Conservation (phyloP, 2,113 vertebrate genomes). For the Apaloderma vittatum region DNA sequence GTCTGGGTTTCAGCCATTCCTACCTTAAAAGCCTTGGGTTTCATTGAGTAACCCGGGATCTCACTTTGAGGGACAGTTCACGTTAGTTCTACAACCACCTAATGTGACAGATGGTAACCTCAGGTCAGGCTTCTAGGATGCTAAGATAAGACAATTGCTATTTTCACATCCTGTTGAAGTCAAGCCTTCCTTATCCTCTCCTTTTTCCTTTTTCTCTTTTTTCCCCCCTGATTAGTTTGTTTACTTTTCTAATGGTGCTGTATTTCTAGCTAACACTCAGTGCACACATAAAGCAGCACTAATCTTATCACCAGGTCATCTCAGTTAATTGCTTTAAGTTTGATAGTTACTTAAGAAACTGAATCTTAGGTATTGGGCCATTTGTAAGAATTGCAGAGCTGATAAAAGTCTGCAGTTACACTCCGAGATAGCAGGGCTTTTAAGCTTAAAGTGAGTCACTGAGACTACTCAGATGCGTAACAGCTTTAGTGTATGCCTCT, state of each 20-base stretch:
- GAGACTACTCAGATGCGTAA: background rate
- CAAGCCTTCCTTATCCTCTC: background rate
- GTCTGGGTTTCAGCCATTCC: background rate
- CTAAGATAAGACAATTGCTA: background rate
- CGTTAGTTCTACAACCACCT: background rate
- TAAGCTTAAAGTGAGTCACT: background rate
- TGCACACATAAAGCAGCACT: background rate
- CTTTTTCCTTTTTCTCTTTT: background rate
- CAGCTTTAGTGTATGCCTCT: background rate
- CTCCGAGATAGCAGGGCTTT: background rate
- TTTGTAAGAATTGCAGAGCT: background rate
- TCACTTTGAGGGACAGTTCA: background rate
- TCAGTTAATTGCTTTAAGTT: slow-evolving; percentile 33
- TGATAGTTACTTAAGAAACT: background rate
- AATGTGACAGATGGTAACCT: background rate
- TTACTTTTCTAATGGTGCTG: background rate
- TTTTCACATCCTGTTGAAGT: background rate
- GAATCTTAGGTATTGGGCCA: background rate
- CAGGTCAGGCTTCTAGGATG: background rate
- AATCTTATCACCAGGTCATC: background rate
- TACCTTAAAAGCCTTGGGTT: background rate
- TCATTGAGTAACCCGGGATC: background rate
- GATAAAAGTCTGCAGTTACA: background rate
- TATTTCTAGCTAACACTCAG: background rate
- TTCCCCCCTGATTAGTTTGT: fast-evolving